A percentile compares a stretch with the other conserved stretches of the same genome.
Conservation (phyloP, 2,113 vertebrate species). For the Cervus canadensis region DNA sequence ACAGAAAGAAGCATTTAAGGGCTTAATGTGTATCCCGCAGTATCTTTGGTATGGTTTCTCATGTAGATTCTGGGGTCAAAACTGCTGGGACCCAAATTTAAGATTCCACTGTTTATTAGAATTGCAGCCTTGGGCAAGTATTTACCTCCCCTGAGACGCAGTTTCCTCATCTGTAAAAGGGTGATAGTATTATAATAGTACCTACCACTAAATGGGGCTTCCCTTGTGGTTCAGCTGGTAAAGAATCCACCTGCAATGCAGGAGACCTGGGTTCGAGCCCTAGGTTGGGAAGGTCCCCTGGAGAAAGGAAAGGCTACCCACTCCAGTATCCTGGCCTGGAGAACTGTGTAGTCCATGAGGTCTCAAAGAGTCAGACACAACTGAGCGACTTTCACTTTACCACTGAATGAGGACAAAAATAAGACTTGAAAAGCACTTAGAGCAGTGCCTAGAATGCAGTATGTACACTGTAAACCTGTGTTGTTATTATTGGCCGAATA, state of each 20-base stretch:
- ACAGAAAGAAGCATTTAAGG: neutral
- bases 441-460: neutral
- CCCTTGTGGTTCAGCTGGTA: neutral
- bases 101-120: neutral
- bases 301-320: neutral
- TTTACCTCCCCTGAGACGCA: neutral
- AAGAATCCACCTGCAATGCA: neutral
- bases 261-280: neutral
- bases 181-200: neutral
- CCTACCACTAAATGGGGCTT: neutral
- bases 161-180: neutral
- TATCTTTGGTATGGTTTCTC: neutral
- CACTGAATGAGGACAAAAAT: neutral
- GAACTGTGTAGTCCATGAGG: neutral
- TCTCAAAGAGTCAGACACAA: neutral
- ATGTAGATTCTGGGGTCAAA: neutral
- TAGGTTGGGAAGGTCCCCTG: neutral
- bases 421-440: neutral
- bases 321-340: neutral
- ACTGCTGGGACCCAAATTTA: neutral
- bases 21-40: neutral
- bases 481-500: neutral
- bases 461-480: neutral
- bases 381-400: neutral
- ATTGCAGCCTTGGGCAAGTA: neutral